These are phyloP conservation scores for Sebastes kiyomatsui DNA, from an alignment of 2,797 vertebrate species.

Conservation along the genomic window DNA sequence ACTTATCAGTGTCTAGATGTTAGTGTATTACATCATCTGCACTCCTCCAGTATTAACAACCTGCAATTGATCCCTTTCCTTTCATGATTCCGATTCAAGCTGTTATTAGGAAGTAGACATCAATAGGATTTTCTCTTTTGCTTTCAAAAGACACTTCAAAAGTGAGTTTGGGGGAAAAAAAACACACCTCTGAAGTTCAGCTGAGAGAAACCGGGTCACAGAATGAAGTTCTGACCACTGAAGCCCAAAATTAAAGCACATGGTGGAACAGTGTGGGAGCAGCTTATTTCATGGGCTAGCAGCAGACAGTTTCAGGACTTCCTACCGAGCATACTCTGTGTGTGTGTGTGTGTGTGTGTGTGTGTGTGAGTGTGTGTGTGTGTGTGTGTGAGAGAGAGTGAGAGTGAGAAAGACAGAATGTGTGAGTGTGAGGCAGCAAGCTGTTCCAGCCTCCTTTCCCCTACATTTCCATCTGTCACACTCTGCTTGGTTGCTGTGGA, in stretches of 20 bases:
- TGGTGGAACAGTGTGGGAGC: constrained; percentile 73
- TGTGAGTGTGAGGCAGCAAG: constrained; percentile 44
- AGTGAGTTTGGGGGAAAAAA: constrained; percentile 7
- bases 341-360: background rate
- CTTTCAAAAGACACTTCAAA: constrained; percentile 8
- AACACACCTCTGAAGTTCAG: constrained; percentile 49
- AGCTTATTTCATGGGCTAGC: constrained; percentile 81
- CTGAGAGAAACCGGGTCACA: constrained; percentile 66
- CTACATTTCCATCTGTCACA: constrained; percentile 71
- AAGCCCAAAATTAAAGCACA: constrained; percentile 80
- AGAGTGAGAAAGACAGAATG: background rate
- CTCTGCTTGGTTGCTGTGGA: constrained; percentile 44
- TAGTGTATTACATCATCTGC: background rate
- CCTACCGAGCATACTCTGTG: constrained; percentile 41
- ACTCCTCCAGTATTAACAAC: background rate
- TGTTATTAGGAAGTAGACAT: background rate
- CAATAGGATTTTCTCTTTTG: background rate
- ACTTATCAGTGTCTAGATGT: background rate
- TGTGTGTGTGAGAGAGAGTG: background rate
- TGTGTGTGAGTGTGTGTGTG: background rate
- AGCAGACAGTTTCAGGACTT: constrained; percentile 73
- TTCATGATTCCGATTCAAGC: background rate
- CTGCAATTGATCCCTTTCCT: background rate
- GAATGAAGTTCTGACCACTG: constrained; percentile 70
- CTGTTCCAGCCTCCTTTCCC: constrained; percentile 53